These are phyloP conservation scores for Parthenolecanium corni DNA, from an alignment of 2,888 invertebrate species.

Conservation along the genomic window DNA sequence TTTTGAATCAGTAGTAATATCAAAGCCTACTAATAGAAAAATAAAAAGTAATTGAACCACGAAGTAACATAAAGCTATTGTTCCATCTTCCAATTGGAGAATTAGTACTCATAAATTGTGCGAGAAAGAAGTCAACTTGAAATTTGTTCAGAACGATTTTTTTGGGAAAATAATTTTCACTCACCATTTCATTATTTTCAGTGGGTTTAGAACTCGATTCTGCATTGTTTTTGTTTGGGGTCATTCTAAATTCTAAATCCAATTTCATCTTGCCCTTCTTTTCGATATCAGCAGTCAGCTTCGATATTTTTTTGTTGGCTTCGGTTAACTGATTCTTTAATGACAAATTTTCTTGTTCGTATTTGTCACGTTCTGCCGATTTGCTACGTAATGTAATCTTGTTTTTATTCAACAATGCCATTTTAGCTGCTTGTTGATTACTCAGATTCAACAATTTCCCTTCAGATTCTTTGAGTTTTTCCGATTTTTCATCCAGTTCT, in stretches of 20 bases:
- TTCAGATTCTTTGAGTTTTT: slow-evolving; percentile 6
- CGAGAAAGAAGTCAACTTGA: too few relatives aligned
- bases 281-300: slow-evolving; percentile 6
- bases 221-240: neutral
- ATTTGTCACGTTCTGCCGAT: slow-evolving; percentile 20
- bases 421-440: slow-evolving; percentile 24
- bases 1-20: too few relatives aligned
- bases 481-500: slow-evolving; percentile 6
- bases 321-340: slow-evolving; percentile 14
- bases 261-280: slow-evolving; percentile 19
- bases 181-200: too few relatives aligned
- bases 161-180: too few relatives aligned
- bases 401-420: slow-evolving; percentile 3
- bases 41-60: too few relatives aligned
- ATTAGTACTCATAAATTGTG: too few relatives aligned
- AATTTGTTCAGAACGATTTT: too few relatives aligned
- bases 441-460: slow-evolving; percentile 17
- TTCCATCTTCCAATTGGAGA: too few relatives aligned
- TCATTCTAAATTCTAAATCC: slow-evolving; percentile 21
- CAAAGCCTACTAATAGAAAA: too few relatives aligned
- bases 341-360: slow-evolving; percentile 15
- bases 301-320: slow-evolving; percentile 18
- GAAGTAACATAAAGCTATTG: too few relatives aligned
- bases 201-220: neutral
- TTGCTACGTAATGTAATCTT: slow-evolving; percentile 7